phyloP scores from a whole-genome alignment of 2,113 vertebrate genomes.

The Dendrocopos noguchii region DNA sequence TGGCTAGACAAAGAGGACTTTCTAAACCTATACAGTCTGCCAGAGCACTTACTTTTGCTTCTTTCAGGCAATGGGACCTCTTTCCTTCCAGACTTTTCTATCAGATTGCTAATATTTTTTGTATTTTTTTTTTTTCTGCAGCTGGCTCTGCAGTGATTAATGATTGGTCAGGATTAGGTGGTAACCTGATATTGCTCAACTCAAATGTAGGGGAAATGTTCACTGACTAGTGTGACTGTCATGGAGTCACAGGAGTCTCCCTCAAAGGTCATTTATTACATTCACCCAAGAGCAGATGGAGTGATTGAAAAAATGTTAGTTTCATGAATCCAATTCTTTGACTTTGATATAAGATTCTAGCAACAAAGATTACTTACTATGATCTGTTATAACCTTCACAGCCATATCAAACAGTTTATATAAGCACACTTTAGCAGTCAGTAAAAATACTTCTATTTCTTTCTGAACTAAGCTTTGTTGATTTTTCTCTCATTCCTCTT shows the following conservation, averaged over 20 bases:
- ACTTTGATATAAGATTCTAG: neutral
- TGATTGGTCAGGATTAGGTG: neutral
- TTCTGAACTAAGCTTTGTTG: neutral
- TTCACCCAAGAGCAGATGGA: neutral
- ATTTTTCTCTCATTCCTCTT: neutral
- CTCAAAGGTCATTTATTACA: conserved; percentile 10
- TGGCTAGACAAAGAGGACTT: conserved; percentile 33
- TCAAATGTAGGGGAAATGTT: neutral
- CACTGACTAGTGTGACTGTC: neutral
- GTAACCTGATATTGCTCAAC: conserved; percentile 30
- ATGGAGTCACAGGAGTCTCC: neutral
- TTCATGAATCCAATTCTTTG: neutral
- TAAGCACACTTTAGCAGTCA: neutral
- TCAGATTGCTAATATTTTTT: neutral
- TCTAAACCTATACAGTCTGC: conserved; percentile 39
- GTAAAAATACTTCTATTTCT: neutral
- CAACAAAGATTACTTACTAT: neutral
- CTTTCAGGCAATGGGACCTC: conserved; percentile 3
- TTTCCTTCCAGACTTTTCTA: conserved; percentile 23
- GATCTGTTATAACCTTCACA: neutral
- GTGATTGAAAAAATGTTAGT: conserved; percentile 23
- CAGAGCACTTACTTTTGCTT: conserved; percentile 25
- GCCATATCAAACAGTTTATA: neutral
- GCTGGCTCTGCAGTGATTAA: conserved; percentile 36
- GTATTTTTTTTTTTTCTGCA: neutral